These are phyloP conservation scores for Danio aesculapii DNA, from an alignment of 2,797 vertebrate species.

Conservation along the genomic window DNA sequence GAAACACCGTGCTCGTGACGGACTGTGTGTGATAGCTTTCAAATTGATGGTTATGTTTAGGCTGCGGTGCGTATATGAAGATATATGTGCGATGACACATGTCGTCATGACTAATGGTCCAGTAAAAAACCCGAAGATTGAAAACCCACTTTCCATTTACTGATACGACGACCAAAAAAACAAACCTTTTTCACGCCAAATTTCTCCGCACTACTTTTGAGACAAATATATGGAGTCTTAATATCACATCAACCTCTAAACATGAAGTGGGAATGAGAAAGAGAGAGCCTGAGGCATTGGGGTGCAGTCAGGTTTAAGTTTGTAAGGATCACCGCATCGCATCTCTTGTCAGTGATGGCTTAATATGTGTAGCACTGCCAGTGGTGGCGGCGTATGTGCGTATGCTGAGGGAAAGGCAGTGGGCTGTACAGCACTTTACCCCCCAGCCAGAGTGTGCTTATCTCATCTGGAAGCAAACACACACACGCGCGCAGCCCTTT, in stretches of 20 bases:
- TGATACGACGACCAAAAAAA: neutral
- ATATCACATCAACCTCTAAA: slow-evolving; percentile 20
- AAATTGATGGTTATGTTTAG: slow-evolving; percentile 42
- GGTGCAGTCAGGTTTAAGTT: slow-evolving; percentile 50
- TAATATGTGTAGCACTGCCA: slow-evolving; percentile 69
- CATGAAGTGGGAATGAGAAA: neutral
- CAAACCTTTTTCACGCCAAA: neutral
- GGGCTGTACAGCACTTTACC: slow-evolving; percentile 57
- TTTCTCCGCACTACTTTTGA: slow-evolving; percentile 5
- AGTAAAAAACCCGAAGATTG: slow-evolving; percentile 23
- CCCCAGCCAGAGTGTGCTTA: slow-evolving; percentile 62
- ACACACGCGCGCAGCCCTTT: slow-evolving; percentile 29
- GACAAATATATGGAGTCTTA: slow-evolving; percentile 22
- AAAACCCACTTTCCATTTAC: slow-evolving; percentile 27
- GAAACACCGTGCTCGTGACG: slow-evolving; percentile 53
- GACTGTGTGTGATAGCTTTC: slow-evolving; percentile 48
- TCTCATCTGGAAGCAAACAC: slow-evolving; percentile 58
- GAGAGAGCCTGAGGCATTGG: slow-evolving; percentile 1
- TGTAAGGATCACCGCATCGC: slow-evolving; percentile 59
- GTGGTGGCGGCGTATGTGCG: slow-evolving; percentile 53
- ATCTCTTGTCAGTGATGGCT: slow-evolving; percentile 73
- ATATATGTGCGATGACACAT: slow-evolving; percentile 25
- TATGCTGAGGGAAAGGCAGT: slow-evolving; percentile 58
- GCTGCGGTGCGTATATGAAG: slow-evolving; percentile 2
- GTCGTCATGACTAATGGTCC: slow-evolving; percentile 31